Base-by-base conservation (phyloP, 2,797 vertebrate species). In the Sebastes trivittatus region DNA sequence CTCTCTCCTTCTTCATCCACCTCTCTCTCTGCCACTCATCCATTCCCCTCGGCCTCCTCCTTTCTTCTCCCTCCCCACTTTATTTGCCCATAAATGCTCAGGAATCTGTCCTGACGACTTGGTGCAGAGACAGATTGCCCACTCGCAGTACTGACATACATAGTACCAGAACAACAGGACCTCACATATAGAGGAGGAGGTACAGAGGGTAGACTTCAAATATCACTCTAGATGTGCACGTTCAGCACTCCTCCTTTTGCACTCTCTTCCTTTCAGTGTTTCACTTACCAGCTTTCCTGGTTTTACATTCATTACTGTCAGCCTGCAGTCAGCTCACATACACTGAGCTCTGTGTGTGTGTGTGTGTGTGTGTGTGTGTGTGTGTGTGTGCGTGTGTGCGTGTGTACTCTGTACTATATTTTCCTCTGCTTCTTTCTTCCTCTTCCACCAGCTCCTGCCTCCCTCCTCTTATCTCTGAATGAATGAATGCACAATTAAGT, bases 291-390 rank as follows among this genome's bases (percentile, higher is more conserved):
- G 81, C 86, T 88, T 81, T 79, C 80, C 81, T 78, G 82, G 80
- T 89, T 92, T 93, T 91, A 90, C 92, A 90, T 91, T 88, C 81
- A 89, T 92, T 91, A 89, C 89, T 92, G 86, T 89, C 92, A 92
- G 84, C 85, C 79, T 78, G 87, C 83, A 88, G 80, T 85, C 85
- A 64, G 85, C 82, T 75, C 84, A 54, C 32, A 78, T 78, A 70
- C 75, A 34, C 76, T 73, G 71, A 27, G 69, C 71, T 58, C 6
- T 59, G n/a, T 70, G 20, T 76, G 61, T 63, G 62, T 54, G 11
- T 59, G 64, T 71, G 52, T 58, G 25, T 73, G 63, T 72, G 30
- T 58, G 42, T 56, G 38, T 42, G 38, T 14, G 11, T 42, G 38
- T 42, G 14, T 42, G 34, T 36, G 27, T 27, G 5, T 25, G 25